Percentiles rank a stretch among this genome's conserved stretches.
These are phyloP conservation scores for Pterophyllum scalare DNA, from an alignment of 2,113 vertebrate species.

Conservation along the genomic window DNA sequence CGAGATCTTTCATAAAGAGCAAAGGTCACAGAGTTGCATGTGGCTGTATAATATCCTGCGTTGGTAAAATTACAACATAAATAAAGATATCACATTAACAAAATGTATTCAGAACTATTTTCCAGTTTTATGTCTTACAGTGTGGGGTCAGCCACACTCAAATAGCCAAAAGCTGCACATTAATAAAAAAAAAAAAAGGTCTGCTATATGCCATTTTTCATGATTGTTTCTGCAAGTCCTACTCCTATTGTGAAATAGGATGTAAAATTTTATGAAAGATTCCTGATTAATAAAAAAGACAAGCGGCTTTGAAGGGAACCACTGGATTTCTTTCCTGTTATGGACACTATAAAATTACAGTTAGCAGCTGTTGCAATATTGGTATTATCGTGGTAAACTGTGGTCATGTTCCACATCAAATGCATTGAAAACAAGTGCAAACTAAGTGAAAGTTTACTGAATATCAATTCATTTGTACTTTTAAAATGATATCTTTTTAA, in stretches of 20 bases:
- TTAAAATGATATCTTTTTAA: no score
- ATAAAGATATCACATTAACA: slow-evolving; percentile 4
- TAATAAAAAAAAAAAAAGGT: background rate
- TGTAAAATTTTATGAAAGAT: background rate
- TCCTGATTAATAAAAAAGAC: no score
- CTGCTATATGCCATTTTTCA: background rate
- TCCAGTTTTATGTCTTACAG: background rate
- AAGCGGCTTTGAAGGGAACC: no score
- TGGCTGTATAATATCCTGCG: slow-evolving; percentile 3
- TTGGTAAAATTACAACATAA: slow-evolving; percentile 36
- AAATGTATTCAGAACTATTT: slow-evolving; percentile 31
- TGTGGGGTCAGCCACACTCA: background rate
- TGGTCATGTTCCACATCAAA: no score
- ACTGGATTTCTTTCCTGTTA: no score
- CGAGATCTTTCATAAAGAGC: slow-evolving; percentile 19
- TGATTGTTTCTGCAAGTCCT: background rate
- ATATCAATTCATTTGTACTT: no score
- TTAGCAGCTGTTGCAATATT: no score
- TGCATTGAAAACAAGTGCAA: no score
- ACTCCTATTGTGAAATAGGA: background rate
- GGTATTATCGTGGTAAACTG: no score
- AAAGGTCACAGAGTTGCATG: slow-evolving; percentile 2
- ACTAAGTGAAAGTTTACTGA: no score
- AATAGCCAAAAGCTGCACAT: background rate
- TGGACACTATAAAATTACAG: no score